Conservation (phyloP, 1,140 invertebrate genomes). For the Drosophila arawakana region DNA sequence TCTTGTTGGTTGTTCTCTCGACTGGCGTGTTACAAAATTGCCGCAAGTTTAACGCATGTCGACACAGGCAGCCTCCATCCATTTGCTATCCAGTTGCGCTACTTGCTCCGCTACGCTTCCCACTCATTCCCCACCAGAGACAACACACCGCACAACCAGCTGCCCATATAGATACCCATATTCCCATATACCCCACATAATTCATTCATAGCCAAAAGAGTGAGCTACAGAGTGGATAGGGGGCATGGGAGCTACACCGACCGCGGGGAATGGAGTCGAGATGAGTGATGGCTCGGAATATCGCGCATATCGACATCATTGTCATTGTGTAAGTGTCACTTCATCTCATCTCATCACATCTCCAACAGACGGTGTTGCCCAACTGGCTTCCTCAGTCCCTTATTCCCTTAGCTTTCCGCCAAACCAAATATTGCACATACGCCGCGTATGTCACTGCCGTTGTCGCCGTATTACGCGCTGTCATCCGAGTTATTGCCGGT, state of each 20-base stretch:
- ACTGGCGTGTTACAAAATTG: conserved; percentile 77
- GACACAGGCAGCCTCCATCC: conserved; percentile 50
- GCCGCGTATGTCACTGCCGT: conserved; percentile 52
- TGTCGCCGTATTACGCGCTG: conserved; percentile 37
- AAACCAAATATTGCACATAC: conserved; percentile 62
- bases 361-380: neutral
- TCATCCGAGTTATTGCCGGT: conserved; percentile 39
- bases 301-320: conserved; percentile 79
- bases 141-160: conserved; percentile 18
- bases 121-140: neutral
- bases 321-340: conserved; percentile 83
- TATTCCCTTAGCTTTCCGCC: neutral
- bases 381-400: conserved; percentile 22
- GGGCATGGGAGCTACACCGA: conserved; percentile 12
- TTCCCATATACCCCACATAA: conserved; percentile 58
- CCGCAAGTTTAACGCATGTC: conserved; percentile 83
- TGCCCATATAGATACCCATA: neutral
- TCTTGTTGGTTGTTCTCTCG: conserved; percentile 44
- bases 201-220: conserved; percentile 79
- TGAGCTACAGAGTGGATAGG: neutral
- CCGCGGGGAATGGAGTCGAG: conserved; percentile 4
- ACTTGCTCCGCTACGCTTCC: no score
- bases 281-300: conserved; percentile 79
- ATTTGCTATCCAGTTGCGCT: neutral
- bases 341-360: conserved; percentile 51